phyloP scores from a whole-genome alignment of 1,140 invertebrate species.

The Sipha flava region DNA sequence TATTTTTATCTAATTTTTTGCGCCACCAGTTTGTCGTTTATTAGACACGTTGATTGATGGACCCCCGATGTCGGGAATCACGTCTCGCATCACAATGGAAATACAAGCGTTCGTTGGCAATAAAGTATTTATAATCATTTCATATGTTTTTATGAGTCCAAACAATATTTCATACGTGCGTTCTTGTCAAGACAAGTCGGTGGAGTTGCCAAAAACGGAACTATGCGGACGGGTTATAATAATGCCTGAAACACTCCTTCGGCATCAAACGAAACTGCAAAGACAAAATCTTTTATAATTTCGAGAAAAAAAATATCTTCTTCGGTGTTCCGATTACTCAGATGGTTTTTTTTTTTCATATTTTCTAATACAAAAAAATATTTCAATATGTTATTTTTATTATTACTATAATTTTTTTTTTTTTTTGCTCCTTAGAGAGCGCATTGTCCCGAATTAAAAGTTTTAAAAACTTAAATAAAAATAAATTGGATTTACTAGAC shows the following conservation, averaged over 20 bases:
- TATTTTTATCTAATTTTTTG: conserved; percentile 4
- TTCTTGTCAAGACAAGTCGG: conserved; percentile 3
- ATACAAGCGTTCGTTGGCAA: neutral
- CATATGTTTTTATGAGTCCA: conserved; percentile 9
- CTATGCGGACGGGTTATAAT: conserved; percentile 19
- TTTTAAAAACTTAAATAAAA: neutral
- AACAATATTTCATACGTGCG: conserved; percentile 12
- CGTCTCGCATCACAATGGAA: conserved; percentile 29
- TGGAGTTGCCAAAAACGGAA: conserved; percentile 28
- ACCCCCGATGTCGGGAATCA: neutral
- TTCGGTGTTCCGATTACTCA: conserved; percentile 13
- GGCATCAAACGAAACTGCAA: neutral
- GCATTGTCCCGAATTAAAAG: conserved; percentile 7
- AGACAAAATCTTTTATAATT: conserved; percentile 15
- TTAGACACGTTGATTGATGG: conserved; percentile 30
- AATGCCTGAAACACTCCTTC: neutral
- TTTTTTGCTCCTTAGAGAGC: neutral
- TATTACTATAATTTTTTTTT: neutral
- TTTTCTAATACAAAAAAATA: neutral
- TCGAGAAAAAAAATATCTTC: conserved; percentile 1
- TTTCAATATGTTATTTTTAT: too few relatives aligned
- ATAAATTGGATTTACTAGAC: neutral
- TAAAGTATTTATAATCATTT: conserved; percentile 26
- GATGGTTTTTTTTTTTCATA: neutral
- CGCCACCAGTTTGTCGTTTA: conserved; percentile 31